Conservation (phyloP, 2,888 invertebrate genomes). For the Dasysyrphus tricinctus region DNA sequence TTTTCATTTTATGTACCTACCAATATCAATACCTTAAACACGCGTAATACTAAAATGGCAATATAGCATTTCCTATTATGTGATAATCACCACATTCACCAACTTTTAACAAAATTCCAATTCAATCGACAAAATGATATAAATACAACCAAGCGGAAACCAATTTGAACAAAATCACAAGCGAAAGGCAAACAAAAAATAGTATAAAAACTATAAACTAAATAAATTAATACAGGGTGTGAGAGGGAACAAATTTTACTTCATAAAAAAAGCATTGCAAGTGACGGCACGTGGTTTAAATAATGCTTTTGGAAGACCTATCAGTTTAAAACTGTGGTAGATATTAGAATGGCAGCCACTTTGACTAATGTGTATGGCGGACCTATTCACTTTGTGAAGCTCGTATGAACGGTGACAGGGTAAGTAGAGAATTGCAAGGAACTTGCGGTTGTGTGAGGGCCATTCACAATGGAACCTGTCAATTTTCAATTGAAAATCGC, state of each 20-base stretch:
- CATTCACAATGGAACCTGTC: no score
- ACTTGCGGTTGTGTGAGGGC: no score
- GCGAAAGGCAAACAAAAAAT: not conserved
- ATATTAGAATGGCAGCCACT: no score
- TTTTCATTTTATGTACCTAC: constrained; percentile 40
- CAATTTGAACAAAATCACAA: constrained; percentile 34
- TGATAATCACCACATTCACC: constrained; percentile 70
- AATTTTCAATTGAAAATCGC: no score
- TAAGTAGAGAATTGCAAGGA: no score
- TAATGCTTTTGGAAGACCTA: no score
- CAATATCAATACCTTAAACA: not conserved
- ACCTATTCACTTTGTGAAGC: no score
- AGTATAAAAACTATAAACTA: not conserved
- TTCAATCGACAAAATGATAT: constrained; percentile 62
- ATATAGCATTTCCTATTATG: constrained; percentile 56
- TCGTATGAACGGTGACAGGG: no score
- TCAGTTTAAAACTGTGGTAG: no score
- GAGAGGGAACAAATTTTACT: not conserved
- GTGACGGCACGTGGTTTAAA: no score
- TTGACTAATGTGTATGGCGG: no score
- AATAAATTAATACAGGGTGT: constrained; percentile 22
- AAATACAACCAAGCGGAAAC: constrained; percentile 29
- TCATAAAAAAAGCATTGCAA: no score
- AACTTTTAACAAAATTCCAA: constrained; percentile 36
- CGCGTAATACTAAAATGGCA: constrained; percentile 13